Percentiles rank a stretch among this genome's conserved stretches.
Conservation (phyloP, 2,113 vertebrate species). For the Dermatemys mawii region DNA sequence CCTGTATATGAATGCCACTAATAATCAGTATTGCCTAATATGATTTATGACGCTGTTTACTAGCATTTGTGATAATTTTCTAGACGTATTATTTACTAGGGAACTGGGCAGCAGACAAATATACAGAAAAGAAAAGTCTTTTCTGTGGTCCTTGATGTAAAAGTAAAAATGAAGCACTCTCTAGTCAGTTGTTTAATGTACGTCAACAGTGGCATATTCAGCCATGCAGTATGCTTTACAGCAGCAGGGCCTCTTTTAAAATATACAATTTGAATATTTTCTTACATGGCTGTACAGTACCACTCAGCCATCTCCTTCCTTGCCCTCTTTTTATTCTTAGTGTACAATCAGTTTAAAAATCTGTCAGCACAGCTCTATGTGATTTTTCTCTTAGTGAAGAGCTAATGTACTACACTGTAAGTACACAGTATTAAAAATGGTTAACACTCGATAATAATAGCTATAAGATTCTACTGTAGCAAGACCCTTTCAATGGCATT, state of each 20-base stretch:
- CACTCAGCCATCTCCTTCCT: neutral
- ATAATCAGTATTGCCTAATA: constrained; percentile 72
- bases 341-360: constrained; percentile 23
- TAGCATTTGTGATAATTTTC: constrained; percentile 51
- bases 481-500: neutral
- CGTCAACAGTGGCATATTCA: constrained; percentile 7
- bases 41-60: constrained; percentile 46
- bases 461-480: neutral
- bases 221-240: constrained; percentile 46
- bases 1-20: constrained; percentile 78
- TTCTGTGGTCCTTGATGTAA: neutral
- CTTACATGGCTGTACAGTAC: neutral
- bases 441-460: neutral
- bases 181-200: neutral
- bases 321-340: constrained; percentile 20
- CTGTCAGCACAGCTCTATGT: neutral
- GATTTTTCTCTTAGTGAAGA: constrained; percentile 5
- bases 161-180: constrained; percentile 56
- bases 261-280: constrained; percentile 44
- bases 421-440: neutral
- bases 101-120: constrained; percentile 48
- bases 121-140: constrained; percentile 50
- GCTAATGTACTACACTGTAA: neutral
- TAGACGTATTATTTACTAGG: constrained; percentile 53
- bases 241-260: constrained; percentile 49